Base-by-base conservation (phyloP, 37 sponge, comb jelly and placozoan genomes). In the Tethya wilhelma region DNA sequence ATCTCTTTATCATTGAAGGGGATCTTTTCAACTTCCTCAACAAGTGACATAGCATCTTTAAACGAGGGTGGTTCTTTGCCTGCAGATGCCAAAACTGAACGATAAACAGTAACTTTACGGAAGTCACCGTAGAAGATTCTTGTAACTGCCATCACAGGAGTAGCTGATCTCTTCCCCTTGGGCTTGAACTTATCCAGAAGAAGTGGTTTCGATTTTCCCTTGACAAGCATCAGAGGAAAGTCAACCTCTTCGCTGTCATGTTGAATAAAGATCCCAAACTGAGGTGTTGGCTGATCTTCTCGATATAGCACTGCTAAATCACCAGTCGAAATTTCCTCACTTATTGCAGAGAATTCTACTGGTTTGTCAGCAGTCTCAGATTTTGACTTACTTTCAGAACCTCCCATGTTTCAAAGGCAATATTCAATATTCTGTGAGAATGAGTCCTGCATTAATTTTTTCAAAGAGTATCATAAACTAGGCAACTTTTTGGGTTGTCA, bases 51-150 rank as follows among this genome's bases (percentile, higher is more conserved):
- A 17, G 57, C 75, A 28, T 26, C 2, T 17, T n/a, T 55, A 2
- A 25, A 22, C 3, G 43, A 7, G 29, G 75, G 77, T 5, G 38
- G 31, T 23, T 59, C 36, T n/a, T 59, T 42, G n/a, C n/a, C n/a
- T n/a, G n/a, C n/a, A n/a, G n/a, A n/a, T 12, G 42, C 56, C 22
- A 26, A n/a, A 60, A 88, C 30, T 26, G 28, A 22, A 20, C 78
- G 78, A n/a, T n/a, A n/a, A 14, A 88, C 39, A 33, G 34, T 38
- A 6, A 88, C 83, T 38, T 60, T 76, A 17, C 63, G 45, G 64
- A 66, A 82, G 49, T 83, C 89, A 37, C 89, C 89, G 56, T 82
- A 82, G 44, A 83, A 82, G 25, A 88, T 83, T 25, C 89, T 69
- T 20, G 83, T 68, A 59, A 69, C 62, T 12, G 89, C 89, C 1